Conservation (phyloP, 2,797 vertebrate genomes). For the Holocentrus rufus region DNA sequence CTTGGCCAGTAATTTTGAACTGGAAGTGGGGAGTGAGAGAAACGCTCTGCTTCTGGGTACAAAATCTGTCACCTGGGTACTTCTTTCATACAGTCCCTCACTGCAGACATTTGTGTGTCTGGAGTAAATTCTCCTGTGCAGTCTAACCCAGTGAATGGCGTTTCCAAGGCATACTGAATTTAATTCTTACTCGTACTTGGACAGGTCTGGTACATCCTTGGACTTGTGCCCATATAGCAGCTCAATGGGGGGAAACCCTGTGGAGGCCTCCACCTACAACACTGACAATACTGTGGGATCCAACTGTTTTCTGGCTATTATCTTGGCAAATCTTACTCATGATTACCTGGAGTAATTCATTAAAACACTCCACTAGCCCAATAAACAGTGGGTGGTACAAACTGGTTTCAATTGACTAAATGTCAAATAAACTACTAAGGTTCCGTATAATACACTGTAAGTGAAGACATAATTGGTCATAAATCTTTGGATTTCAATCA, state of each 20-base stretch:
- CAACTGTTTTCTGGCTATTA: neutral
- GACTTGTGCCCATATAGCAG: neutral
- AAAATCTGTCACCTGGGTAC: neutral
- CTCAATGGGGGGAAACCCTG: neutral
- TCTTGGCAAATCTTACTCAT: neutral
- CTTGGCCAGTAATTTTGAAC: neutral
- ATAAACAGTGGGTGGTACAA: no score
- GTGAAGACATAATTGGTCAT: no score
- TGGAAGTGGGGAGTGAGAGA: neutral
- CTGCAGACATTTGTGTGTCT: neutral
- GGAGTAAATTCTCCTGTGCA: neutral
- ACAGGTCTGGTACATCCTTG: neutral
- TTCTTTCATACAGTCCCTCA: neutral
- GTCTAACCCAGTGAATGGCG: neutral
- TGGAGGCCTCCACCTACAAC: neutral
- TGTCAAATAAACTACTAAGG: no score
- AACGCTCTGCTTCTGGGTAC: neutral
- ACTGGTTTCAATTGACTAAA: no score
- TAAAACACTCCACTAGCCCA: neutral
- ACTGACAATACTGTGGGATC: neutral
- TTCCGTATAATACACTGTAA: no score
- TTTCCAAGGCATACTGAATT: neutral
- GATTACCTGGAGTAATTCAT: neutral
- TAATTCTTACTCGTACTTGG: neutral
- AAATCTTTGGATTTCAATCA: no score